Conservation (phyloP, 92 coral and sea anemone species). For the Actinostola sp. region DNA sequence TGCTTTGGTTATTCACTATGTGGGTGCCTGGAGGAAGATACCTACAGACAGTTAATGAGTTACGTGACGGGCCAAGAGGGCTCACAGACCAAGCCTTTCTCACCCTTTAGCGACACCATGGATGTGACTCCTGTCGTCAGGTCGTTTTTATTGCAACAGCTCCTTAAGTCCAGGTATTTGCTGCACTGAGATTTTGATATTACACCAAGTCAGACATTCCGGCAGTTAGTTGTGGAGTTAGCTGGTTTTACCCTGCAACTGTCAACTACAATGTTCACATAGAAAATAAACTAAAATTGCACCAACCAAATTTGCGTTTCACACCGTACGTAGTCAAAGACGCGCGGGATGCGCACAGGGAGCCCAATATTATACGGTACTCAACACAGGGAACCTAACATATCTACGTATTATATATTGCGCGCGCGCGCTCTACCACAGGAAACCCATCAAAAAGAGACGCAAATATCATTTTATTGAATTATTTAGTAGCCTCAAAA, state of each 20-base stretch:
- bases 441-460: too few relatives aligned
- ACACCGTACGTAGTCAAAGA: too few relatives aligned
- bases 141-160: slow-evolving; percentile 81
- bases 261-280: too few relatives aligned
- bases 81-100: slow-evolving; percentile 52
- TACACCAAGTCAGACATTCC: neutral
- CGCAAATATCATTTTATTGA: too few relatives aligned
- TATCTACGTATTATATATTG: too few relatives aligned
- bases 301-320: too few relatives aligned
- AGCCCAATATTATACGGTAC: too few relatives aligned
- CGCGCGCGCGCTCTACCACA: too few relatives aligned
- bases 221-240: slow-evolving; percentile 12
- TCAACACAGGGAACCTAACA: too few relatives aligned
- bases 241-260: slow-evolving; percentile 6
- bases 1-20: slow-evolving; percentile 68
- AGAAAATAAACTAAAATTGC: too few relatives aligned
- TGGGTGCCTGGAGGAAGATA: slow-evolving; percentile 24
- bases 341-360: too few relatives aligned
- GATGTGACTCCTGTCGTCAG: slow-evolving; percentile 81
- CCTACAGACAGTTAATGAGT: slow-evolving; percentile 43
- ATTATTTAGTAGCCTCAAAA: too few relatives aligned
- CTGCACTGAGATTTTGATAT: neutral
- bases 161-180: slow-evolving; percentile 61
- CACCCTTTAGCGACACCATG: slow-evolving; percentile 64
- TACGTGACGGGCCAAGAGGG: slow-evolving; percentile 52